Evolutionary conservation across 2,113 vertebrate species (phyloP), one percentile per base, ranked within the genome.

Genomic region (Heliornis fulica): DNA sequence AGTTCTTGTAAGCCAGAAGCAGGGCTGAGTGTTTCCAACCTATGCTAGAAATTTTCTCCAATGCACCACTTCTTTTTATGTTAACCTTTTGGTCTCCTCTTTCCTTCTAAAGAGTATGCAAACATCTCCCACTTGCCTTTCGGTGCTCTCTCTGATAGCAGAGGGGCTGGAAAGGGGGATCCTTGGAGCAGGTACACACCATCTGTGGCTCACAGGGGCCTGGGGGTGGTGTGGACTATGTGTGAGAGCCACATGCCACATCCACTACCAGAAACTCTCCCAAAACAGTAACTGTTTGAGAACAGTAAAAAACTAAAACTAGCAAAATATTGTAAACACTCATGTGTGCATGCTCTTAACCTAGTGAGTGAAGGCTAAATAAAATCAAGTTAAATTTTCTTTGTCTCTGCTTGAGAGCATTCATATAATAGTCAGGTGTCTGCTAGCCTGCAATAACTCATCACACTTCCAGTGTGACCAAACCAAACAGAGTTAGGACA

Each of bases 61-160:
- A 46, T 15, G 21, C 15, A 19, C 29, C 40, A 29, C 18, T 74
- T 20, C 18, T 46, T 60, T 50, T 60, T 61, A 38, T 2, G 7
- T 16, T 48, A 65, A 41, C 10, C 19, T 41, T 76, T 43, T 31
- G 5, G 29, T 53, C 45, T 53, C 34, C 19, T 53, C 15, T 82
- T 66, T 48, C 36, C 59, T 26, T 34, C 15, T 38, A 31, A n/a
- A 56, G 14, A 57, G n/a, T 25, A 25, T 13, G 21, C 8, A 74
- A 61, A 41, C 9, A 12, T 11, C 54, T 66, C 20, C 28, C 59
- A 31, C 8, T 26, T 32, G 43, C 34, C 20, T 54, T 36, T 36
- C 1, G 1, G 40, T 23, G 17, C 31, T 38, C 15, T 8, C 40
- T 74, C 41, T 15, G 26, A 16, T 1, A 57, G 36, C 2, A 2